Percentiles rank a stretch among this genome's conserved stretches.
phyloP scores from a whole-genome alignment of 1,140 invertebrate genomes.

The Eurosta solidaginis region DNA sequence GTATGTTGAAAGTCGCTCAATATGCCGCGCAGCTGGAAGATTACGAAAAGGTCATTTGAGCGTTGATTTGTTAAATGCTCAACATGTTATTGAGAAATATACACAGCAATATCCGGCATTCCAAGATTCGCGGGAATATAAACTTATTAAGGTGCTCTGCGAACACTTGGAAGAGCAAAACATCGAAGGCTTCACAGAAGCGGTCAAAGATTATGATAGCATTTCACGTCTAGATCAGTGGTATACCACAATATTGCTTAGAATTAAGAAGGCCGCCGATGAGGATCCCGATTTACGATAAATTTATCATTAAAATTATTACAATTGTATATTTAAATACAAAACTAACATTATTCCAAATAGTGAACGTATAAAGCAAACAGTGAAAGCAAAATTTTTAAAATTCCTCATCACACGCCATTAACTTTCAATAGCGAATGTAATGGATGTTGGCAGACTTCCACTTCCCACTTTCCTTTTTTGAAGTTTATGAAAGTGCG shows the following conservation, averaged over 20 bases:
- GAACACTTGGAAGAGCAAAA: conserved; percentile 94
- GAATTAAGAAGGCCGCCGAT: conserved; percentile 93
- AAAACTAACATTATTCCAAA: background rate
- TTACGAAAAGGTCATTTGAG: conserved; percentile 95
- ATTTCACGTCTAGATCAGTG: conserved; percentile 97
- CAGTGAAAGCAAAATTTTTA: background rate
- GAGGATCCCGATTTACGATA: conserved; percentile 83
- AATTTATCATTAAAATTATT: conserved; percentile 42
- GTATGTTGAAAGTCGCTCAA: conserved; percentile 95
- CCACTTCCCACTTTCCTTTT: too few relatives aligned
- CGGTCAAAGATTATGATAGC: conserved; percentile 95
- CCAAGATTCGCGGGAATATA: conserved; percentile 93
- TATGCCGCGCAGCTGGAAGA: conserved; percentile 95
- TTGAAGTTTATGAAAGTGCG: too few relatives aligned
- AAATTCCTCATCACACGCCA: conserved; percentile 1
- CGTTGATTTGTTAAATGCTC: conserved; percentile 91
- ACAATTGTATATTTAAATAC: background rate
- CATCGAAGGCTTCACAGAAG: conserved; percentile 92
- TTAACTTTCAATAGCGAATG: too few relatives aligned
- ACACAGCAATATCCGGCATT: conserved; percentile 93
- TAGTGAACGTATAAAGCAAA: conserved; percentile 8
- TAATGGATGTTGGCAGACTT: too few relatives aligned
- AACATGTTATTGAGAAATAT: conserved; percentile 92
- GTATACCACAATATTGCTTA: conserved; percentile 93
- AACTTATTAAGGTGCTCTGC: conserved; percentile 90